Conservation (phyloP, 2,113 vertebrate species). For the Anolis carolinensis region DNA sequence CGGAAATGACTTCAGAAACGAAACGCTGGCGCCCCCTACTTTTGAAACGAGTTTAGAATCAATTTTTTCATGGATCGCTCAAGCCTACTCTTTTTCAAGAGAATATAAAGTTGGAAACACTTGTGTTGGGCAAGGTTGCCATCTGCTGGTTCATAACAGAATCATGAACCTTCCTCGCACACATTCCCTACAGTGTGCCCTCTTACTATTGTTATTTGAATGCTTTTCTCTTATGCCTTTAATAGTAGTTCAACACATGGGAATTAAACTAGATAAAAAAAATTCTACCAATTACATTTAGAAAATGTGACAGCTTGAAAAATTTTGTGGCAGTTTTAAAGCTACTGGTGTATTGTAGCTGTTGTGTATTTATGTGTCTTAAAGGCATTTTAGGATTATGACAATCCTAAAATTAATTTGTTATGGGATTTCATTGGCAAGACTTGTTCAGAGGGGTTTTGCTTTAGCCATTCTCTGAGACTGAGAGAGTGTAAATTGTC, state of each 20-base stretch:
- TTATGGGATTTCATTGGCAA: too few relatives aligned
- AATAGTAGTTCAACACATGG: background rate
- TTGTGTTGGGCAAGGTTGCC: slow-evolving; percentile 43
- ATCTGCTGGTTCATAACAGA: background rate
- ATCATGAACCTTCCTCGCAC: background rate
- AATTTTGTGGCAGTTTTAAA: background rate
- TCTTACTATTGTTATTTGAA: background rate
- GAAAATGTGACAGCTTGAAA: too few relatives aligned
- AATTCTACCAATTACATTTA: background rate
- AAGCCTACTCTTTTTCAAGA: background rate
- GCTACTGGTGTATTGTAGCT: background rate
- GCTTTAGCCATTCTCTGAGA: too few relatives aligned
- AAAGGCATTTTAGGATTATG: too few relatives aligned
- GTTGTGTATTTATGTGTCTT: too few relatives aligned
- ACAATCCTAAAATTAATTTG: too few relatives aligned
- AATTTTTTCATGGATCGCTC: too few relatives aligned
- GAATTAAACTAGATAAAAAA: background rate
- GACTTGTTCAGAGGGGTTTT: too few relatives aligned
- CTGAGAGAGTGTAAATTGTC: too few relatives aligned
- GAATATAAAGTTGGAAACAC: background rate
- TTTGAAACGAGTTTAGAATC: too few relatives aligned
- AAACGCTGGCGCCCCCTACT: too few relatives aligned
- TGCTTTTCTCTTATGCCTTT: background rate
- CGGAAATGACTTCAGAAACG: too few relatives aligned
- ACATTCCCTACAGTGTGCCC: background rate